Evolutionary conservation across 2,113 vertebrate species (phyloP).

Genomic region (Albula glossodonta): DNA sequence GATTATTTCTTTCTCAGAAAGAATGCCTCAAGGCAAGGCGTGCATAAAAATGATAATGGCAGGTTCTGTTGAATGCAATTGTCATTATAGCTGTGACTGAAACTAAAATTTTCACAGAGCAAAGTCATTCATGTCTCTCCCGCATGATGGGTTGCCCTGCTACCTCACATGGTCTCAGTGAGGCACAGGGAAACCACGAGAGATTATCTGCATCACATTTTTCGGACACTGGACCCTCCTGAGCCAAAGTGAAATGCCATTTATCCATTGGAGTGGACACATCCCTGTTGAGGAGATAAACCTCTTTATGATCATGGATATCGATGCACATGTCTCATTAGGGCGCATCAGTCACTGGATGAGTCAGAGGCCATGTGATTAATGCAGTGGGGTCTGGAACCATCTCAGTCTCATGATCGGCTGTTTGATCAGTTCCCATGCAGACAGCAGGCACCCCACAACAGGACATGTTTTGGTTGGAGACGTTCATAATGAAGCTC

Average conservation of each 20-base stretch:
- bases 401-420: not conserved
- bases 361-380: not conserved
- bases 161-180: not conserved
- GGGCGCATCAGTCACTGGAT: not conserved
- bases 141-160: not conserved
- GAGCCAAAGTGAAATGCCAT: not conserved
- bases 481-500: not conserved
- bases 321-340: slow-evolving; percentile 9
- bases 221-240: not conserved
- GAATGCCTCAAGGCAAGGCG: not conserved
- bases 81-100: not conserved
- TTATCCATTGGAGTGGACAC: not conserved
- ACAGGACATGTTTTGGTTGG: not conserved
- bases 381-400: not conserved
- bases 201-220: slow-evolving; percentile 1
- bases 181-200: not conserved
- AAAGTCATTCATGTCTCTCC: not conserved
- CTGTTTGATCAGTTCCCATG: not conserved
- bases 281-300: not conserved
- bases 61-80: not conserved
- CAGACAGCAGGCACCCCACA: not conserved
- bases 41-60: not conserved
- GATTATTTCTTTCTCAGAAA: not conserved
- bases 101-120: not conserved
- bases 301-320: not conserved